Percentiles rank a stretch among this genome's conserved stretches.
phyloP scores from a whole-genome alignment of 2,888 invertebrate species.

The Ceratothoa steindachneri region DNA sequence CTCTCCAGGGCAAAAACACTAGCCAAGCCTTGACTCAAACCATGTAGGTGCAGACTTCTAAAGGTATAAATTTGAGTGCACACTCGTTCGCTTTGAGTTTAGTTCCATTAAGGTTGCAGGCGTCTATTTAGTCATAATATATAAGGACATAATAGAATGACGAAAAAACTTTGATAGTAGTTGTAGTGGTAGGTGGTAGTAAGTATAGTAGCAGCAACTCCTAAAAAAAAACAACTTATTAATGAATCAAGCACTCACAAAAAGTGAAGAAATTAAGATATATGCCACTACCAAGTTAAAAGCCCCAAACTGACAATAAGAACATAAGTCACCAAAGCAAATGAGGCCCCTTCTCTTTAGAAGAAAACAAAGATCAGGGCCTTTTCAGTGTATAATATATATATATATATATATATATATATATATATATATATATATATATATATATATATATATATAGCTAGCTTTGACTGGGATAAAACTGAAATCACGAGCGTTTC shows the following conservation, averaged over 20 bases:
- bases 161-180: too few relatives aligned
- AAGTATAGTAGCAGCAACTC: background rate
- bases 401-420: background rate
- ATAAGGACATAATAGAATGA: background rate
- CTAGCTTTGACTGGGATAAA: background rate
- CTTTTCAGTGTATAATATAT: too few relatives aligned
- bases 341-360: too few relatives aligned
- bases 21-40: slow-evolving; percentile 45
- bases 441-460: too few relatives aligned
- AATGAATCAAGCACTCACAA: background rate
- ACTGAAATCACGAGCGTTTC: background rate
- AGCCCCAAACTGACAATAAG: background rate
- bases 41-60: slow-evolving; percentile 41
- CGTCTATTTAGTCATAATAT: background rate
- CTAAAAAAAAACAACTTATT: too few relatives aligned
- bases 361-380: too few relatives aligned
- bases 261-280: background rate
- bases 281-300: background rate
- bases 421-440: background rate
- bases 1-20: slow-evolving; percentile 46
- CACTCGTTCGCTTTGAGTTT: slow-evolving; percentile 41
- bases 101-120: slow-evolving; percentile 38
- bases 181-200: background rate
- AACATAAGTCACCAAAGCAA: too few relatives aligned
- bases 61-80: slow-evolving; percentile 44